Evolutionary conservation across 2,888 invertebrate genomes (phyloP).

Genomic region (Chrysodeixis includens): DNA sequence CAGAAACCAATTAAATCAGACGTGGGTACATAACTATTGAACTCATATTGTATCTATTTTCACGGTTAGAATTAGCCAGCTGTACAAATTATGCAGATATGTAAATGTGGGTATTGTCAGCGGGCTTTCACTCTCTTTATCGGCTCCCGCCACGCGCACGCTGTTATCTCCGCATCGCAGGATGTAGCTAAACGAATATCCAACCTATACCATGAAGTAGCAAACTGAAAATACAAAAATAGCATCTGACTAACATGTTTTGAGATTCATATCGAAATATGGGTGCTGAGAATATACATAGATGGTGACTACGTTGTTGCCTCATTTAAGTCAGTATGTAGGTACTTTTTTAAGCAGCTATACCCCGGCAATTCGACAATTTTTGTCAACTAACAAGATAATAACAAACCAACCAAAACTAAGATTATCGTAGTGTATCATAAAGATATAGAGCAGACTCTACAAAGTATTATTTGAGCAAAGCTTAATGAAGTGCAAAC

Average conservation of each 20-base stretch:
- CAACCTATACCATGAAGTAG: not conserved
- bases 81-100: slow-evolving; percentile 9
- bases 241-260: not conserved
- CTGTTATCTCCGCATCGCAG: slow-evolving; percentile 28
- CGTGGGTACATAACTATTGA: not conserved
- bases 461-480: slow-evolving; percentile 17
- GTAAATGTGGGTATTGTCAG: slow-evolving; percentile 13
- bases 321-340: no score
- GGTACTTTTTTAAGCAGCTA: no score
- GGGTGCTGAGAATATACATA: not conserved
- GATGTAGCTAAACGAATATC: not conserved
- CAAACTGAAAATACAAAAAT: not conserved
- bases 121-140: slow-evolving; percentile 42
- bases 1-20: slow-evolving; percentile 10
- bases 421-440: slow-evolving; percentile 9
- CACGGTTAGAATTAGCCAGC: not conserved
- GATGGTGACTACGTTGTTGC: not conserved
- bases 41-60: not conserved
- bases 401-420: not conserved
- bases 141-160: slow-evolving; percentile 20
- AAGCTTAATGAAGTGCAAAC: not conserved
- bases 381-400: not conserved
- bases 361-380: no score
- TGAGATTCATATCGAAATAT: not conserved
- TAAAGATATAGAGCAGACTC: not conserved